These are phyloP conservation scores for Dasypolia templi DNA, from an alignment of 2,888 invertebrate species.

Conservation along the genomic window DNA sequence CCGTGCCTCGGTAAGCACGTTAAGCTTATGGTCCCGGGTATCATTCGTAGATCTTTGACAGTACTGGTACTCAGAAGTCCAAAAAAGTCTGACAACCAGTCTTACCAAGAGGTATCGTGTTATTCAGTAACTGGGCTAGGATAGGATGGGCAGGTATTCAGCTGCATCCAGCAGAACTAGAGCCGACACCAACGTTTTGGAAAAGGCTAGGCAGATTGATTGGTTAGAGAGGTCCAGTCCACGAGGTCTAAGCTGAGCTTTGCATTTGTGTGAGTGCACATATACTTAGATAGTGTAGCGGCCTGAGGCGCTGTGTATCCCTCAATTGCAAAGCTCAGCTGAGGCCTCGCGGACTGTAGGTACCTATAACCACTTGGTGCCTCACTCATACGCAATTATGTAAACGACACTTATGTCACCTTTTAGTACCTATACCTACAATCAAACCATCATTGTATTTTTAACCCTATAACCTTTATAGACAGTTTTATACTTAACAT, in stretches of 20 bases:
- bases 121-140: background rate
- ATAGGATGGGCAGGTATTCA: too few species aligned
- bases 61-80: background rate
- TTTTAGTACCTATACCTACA: too few species aligned
- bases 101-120: background rate
- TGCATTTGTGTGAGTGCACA: too few species aligned
- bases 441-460: conserved; percentile 31
- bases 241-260: too few species aligned
- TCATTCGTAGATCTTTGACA: background rate
- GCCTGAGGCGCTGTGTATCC: too few species aligned
- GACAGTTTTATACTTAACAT: too few species aligned
- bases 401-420: conserved; percentile 22
- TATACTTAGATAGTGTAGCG: too few species aligned
- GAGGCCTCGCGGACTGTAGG: too few species aligned
- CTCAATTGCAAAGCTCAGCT: too few species aligned
- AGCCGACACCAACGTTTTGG: background rate
- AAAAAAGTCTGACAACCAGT: background rate
- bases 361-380: background rate
- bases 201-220: background rate
- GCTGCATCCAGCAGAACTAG: background rate
- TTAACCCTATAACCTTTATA: conserved; percentile 22
- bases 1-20: background rate
- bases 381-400: conserved; percentile 28
- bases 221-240: too few species aligned
- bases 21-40: background rate